Percentiles rank a stretch among this genome's conserved stretches.
These are phyloP conservation scores for Taeniopygia guttata DNA, from an alignment of 2,797 vertebrate genomes.

Conservation along the genomic window DNA sequence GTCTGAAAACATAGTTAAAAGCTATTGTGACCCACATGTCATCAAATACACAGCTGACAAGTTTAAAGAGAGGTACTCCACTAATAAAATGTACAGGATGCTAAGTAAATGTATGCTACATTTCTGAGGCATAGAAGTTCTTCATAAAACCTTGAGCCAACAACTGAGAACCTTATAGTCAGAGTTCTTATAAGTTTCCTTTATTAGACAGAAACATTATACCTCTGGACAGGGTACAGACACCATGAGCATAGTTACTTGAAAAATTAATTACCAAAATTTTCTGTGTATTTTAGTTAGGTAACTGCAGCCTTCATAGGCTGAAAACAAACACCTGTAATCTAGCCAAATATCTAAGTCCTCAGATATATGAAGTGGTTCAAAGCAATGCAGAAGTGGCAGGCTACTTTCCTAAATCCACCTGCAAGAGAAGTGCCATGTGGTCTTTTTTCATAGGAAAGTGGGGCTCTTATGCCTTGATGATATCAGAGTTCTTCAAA, in stretches of 20 bases:
- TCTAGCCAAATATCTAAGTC: not conserved
- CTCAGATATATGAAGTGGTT: not conserved
- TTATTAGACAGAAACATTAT: not conserved
- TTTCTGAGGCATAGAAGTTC: not conserved
- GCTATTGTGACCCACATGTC: not conserved
- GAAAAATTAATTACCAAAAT: not conserved
- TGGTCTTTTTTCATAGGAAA: not conserved
- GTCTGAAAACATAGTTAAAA: not conserved
- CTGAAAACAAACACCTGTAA: not conserved
- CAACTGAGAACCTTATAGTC: not conserved
- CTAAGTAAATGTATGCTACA: not conserved
- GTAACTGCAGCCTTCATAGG: not conserved
- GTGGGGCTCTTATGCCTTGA: not conserved
- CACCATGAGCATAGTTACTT: not conserved
- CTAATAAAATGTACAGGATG: not conserved
- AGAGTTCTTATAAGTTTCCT: not conserved
- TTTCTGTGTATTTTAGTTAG: not conserved
- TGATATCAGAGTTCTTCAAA: not conserved
- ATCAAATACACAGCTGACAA: not conserved
- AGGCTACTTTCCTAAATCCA: not conserved
- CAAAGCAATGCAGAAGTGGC: not conserved
- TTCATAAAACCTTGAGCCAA: not conserved
- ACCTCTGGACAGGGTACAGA: not conserved
- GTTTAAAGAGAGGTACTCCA: not conserved
- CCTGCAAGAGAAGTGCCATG: not conserved